Conservation (phyloP, 2,888 invertebrate genomes). For the Melanotus villosus region DNA sequence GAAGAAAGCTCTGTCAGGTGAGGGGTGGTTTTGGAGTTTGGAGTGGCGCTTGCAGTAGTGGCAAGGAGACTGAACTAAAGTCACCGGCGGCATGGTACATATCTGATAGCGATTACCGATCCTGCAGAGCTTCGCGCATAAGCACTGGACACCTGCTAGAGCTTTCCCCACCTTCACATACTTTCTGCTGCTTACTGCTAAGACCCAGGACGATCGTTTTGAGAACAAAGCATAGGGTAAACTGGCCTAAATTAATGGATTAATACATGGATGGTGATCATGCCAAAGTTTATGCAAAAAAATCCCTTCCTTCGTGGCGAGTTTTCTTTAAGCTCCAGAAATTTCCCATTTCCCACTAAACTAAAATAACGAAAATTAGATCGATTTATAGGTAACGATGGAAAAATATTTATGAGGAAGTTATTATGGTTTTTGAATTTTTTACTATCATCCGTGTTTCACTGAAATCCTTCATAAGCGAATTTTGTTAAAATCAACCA, state of each 20-base stretch:
- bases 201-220: constrained; percentile 30
- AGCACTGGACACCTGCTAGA: constrained; percentile 64
- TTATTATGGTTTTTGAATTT: too few relatives aligned
- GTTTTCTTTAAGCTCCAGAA: too few relatives aligned
- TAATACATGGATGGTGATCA: constrained; percentile 19
- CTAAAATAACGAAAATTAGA: too few relatives aligned
- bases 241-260: constrained; percentile 25
- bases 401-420: too few relatives aligned
- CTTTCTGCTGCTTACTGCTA: constrained; percentile 36
- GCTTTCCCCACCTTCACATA: constrained; percentile 49
- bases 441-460: too few relatives aligned
- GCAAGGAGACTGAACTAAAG: constrained; percentile 60
- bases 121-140: constrained; percentile 65
- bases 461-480: too few relatives aligned
- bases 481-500: too few relatives aligned
- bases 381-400: too few relatives aligned
- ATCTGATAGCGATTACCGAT: constrained; percentile 66
- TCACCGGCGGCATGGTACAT: constrained; percentile 64
- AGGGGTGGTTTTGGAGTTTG: constrained; percentile 28
- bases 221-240: constrained; percentile 16
- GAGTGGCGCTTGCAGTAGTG: constrained; percentile 39
- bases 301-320: too few relatives aligned
- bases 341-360: too few relatives aligned
- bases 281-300: constrained; percentile 2
- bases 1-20: constrained; percentile 33